phyloP scores from a whole-genome alignment of 2,113 vertebrate genomes.

The Colaptes auratus region DNA sequence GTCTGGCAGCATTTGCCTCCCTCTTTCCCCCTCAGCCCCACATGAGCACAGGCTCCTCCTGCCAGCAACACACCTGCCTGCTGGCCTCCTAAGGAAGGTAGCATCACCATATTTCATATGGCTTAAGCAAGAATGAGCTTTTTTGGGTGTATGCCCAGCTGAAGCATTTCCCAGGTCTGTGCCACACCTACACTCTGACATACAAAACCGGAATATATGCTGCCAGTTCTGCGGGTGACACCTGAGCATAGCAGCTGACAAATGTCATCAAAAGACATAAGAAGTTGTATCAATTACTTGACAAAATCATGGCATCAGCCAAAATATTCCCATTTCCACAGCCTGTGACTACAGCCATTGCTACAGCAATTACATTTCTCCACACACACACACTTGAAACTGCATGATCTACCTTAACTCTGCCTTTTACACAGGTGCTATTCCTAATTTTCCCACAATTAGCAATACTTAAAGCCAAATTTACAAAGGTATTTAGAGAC shows the following conservation, averaged over 20 bases:
- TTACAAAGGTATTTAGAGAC: slow-evolving; percentile 1
- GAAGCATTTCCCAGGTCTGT: background rate
- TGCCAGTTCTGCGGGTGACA: background rate
- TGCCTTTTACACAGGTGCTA: background rate
- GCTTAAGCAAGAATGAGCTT: background rate
- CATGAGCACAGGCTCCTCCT: no score
- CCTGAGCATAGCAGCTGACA: background rate
- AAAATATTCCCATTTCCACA: background rate
- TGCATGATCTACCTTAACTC: background rate
- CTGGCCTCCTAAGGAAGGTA: background rate
- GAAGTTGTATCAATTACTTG: background rate
- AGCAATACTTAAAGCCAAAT: background rate
- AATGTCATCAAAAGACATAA: background rate
- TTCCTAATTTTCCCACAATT: background rate
- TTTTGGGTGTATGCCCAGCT: background rate
- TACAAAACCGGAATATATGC: background rate
- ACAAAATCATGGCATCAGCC: background rate
- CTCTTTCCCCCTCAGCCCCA: no score
- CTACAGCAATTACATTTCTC: background rate
- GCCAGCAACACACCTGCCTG: no score
- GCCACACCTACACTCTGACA: background rate
- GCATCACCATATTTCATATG: background rate
- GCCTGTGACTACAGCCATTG: background rate
- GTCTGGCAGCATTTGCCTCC: no score
- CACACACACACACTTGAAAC: background rate